Percentiles rank a stretch among this genome's conserved stretches.
phyloP scores from a whole-genome alignment of 2,113 vertebrate genomes.

The Dicrurus megarhynchus region DNA sequence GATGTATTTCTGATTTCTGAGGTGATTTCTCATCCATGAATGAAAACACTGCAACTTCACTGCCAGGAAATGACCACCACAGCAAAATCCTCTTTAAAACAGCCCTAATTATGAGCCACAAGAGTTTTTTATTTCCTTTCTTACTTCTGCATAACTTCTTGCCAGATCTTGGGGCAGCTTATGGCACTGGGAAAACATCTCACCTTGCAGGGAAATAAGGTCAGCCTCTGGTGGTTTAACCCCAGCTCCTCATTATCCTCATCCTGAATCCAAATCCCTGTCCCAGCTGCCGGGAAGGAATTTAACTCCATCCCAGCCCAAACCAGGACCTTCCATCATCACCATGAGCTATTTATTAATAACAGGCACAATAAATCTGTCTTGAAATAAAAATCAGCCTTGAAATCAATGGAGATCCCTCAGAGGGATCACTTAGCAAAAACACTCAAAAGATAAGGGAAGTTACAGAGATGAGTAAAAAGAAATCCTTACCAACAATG shows the following conservation, averaged over 20 bases:
- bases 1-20: neutral
- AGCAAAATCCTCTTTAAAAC: neutral
- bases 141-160: neutral
- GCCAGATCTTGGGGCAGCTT: neutral
- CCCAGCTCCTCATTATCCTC: neutral
- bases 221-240: neutral
- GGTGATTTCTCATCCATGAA: neutral
- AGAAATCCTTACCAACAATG: neutral
- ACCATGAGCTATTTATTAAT: neutral
- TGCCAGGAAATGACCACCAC: neutral
- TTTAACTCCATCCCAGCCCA: neutral
- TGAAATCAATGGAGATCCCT: rapidly evolving
- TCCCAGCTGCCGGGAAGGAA: neutral
- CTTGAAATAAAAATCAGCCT: neutral
- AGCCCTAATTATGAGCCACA: neutral
- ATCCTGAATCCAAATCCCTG: neutral
- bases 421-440: neutral
- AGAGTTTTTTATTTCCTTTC: neutral
- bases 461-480: neutral
- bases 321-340: neutral
- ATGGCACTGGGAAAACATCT: neutral
- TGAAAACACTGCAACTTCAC: neutral
- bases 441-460: neutral
- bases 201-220: neutral
- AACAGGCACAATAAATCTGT: neutral